Evolutionary conservation across 2,797 vertebrate species (phyloP).

Genomic region (Borostomias antarcticus): DNA sequence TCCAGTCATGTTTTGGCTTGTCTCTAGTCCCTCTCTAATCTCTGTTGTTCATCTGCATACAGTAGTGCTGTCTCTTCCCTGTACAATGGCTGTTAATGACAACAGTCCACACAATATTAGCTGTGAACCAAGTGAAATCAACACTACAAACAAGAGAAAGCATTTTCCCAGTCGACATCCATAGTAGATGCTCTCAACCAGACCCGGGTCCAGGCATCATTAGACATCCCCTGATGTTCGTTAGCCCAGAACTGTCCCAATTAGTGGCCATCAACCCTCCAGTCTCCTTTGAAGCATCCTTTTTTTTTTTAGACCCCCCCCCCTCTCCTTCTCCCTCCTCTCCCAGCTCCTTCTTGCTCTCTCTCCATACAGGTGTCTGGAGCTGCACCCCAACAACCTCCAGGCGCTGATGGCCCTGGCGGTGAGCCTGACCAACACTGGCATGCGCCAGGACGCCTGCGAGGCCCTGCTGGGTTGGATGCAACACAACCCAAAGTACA

Average conservation of each 20-base stretch:
- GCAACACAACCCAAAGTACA: slow-evolving; percentile 94
- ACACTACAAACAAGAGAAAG: background rate
- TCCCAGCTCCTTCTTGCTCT: background rate
- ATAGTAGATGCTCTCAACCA: slow-evolving; percentile 28
- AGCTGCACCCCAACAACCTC: slow-evolving; percentile 96
- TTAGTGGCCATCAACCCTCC: slow-evolving; percentile 64
- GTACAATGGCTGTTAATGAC: slow-evolving; percentile 30
- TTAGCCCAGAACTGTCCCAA: slow-evolving; percentile 59
- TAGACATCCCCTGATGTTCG: slow-evolving; percentile 62
- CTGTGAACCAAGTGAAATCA: slow-evolving; percentile 37
- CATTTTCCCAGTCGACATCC: too few relatives aligned
- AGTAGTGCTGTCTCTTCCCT: slow-evolving; percentile 30
- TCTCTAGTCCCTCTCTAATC: slow-evolving; percentile 45
- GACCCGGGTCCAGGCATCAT: slow-evolving; percentile 60
- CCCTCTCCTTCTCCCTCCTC: slow-evolving; percentile 15
- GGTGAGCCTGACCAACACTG: slow-evolving; percentile 96
- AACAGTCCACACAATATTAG: slow-evolving; percentile 28
- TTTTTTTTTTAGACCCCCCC: slow-evolving; percentile 15
- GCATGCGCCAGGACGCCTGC: slow-evolving; percentile 92
- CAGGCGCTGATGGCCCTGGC: slow-evolving; percentile 93
- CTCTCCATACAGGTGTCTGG: slow-evolving; percentile 86
- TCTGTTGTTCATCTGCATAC: slow-evolving; percentile 32
- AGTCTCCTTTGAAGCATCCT: slow-evolving; percentile 71
- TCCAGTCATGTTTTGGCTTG: slow-evolving; percentile 54
- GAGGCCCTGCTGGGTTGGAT: slow-evolving; percentile 92